These are phyloP conservation scores for Tetramorium alpestre DNA, from an alignment of 1,140 invertebrate genomes.

Conservation along the genomic window DNA sequence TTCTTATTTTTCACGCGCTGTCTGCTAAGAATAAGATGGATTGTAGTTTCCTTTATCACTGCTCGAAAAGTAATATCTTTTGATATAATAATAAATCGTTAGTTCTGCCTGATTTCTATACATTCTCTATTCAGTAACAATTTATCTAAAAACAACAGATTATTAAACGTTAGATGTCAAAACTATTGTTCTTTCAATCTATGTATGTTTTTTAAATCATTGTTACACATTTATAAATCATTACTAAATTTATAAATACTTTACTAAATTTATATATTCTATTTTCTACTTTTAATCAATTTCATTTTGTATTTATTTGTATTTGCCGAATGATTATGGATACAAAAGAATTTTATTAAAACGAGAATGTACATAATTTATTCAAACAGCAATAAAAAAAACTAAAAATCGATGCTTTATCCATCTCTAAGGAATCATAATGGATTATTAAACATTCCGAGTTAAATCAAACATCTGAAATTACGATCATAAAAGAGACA, in stretches of 20 bases:
- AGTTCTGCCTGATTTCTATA: neutral
- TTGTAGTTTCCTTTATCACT: slow-evolving; percentile 17
- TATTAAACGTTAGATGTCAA: neutral
- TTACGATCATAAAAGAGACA: neutral
- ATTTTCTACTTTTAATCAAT: neutral
- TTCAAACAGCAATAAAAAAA: neutral
- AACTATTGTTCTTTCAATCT: neutral
- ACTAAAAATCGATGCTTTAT: neutral
- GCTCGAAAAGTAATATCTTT: neutral
- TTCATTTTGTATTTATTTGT: neutral
- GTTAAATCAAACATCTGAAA: neutral
- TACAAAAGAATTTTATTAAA: neutral
- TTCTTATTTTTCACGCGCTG: slow-evolving; percentile 27
- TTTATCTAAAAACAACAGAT: neutral
- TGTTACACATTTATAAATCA: neutral
- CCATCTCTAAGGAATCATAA: neutral
- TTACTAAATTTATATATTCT: neutral
- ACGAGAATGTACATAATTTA: neutral
- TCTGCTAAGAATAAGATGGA: slow-evolving; percentile 14
- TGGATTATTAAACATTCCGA: neutral
- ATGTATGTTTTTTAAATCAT: neutral
- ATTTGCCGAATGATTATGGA: neutral
- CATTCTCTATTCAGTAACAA: neutral
- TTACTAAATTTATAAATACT: neutral
- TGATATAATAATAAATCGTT: slow-evolving; percentile 26